Evolutionary conservation across 2,113 vertebrate species (phyloP).

Genomic region (Puma concolor): DNA sequence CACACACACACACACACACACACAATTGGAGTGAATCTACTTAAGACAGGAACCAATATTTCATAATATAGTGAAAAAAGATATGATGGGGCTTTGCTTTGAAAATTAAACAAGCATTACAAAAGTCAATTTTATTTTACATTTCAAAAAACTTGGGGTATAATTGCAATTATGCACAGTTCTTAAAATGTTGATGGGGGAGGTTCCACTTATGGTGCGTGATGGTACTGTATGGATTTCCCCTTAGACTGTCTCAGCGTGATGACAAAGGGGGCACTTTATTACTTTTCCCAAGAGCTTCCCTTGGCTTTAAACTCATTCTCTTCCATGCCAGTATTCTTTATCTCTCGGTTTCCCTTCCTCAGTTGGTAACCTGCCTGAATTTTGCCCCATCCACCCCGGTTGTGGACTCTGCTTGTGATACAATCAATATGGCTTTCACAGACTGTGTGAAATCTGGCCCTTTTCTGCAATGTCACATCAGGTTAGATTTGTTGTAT

Average conservation of each 20-base stretch:
- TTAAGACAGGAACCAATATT: background rate
- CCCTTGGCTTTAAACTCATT: background rate
- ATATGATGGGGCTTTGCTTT: background rate
- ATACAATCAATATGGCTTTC: background rate
- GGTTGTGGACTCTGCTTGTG: background rate
- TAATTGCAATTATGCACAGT: background rate
- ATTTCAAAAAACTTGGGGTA: background rate
- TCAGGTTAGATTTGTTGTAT: background rate
- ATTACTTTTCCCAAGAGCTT: background rate
- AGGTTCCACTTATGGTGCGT: background rate
- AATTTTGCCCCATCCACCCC: background rate
- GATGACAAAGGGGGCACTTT: background rate
- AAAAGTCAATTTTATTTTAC: slow-evolving; percentile 1
- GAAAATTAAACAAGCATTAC: background rate
- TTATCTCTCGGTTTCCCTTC: background rate
- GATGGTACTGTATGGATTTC: background rate
- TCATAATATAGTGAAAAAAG: background rate
- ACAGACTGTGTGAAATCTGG: background rate
- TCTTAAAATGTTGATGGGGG: background rate
- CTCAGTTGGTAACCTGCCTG: background rate
- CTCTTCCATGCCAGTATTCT: background rate
- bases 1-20: background rate
- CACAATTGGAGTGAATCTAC: background rate
- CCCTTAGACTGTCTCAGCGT: background rate
- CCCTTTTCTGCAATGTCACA: background rate